A percentile compares a stretch with the other conserved stretches of the same genome.
Evolutionary conservation across 2,888 invertebrate species (phyloP).

Genomic region (Dioctria rufipes): DNA sequence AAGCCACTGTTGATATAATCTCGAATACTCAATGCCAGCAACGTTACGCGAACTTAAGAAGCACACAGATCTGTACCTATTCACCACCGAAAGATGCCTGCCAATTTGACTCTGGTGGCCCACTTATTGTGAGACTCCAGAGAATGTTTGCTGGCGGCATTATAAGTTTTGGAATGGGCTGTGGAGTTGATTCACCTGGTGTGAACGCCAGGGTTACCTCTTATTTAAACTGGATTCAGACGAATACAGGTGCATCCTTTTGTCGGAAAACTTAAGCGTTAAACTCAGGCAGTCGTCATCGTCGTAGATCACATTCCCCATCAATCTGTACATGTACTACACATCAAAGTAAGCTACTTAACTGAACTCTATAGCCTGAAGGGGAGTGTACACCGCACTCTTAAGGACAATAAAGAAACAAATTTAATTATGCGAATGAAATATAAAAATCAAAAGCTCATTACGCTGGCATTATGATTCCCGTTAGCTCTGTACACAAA

Average conservation of each 20-base stretch:
- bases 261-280: conserved; percentile 37
- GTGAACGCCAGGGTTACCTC: conserved; percentile 75
- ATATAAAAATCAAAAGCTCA: conserved; percentile 50
- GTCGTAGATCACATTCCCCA: not conserved
- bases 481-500: conserved; percentile 8
- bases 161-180: conserved; percentile 74
- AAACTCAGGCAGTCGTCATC: not conserved
- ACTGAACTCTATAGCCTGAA: conserved; percentile 3
- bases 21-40: conserved; percentile 69
- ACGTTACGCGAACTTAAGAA: conserved; percentile 61
- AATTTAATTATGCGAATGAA: conserved; percentile 47
- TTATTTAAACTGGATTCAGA: conserved; percentile 75
- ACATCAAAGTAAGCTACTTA: conserved; percentile 50
- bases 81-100: conserved; percentile 73
- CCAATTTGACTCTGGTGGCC: conserved; percentile 75
- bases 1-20: conserved; percentile 73
- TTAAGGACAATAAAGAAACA: conserved; percentile 41
- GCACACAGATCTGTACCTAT: conserved; percentile 72
- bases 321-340: not conserved
- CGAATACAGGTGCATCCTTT: conserved; percentile 66
- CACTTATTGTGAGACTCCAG: conserved; percentile 71
- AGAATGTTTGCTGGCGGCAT: conserved; percentile 73
- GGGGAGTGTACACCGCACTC: not conserved
- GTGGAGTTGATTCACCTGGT: conserved; percentile 72
- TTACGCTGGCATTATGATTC: conserved; percentile 47